These are phyloP conservation scores for Toxotes jaculatrix DNA, from an alignment of 2,113 vertebrate genomes.

Conservation along the genomic window DNA sequence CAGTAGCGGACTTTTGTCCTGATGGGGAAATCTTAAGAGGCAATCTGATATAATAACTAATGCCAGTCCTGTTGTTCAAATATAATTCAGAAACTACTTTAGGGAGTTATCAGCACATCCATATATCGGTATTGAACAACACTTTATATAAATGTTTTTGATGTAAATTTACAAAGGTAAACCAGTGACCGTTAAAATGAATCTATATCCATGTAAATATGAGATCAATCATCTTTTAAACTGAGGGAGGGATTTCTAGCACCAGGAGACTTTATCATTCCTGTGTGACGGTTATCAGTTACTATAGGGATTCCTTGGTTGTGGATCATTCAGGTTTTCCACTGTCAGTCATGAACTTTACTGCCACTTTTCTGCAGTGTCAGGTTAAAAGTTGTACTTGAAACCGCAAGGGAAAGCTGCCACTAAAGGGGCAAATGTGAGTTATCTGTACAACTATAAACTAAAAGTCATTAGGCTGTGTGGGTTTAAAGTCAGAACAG, in stretches of 20 bases:
- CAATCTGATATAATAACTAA: background rate
- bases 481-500: slow-evolving; percentile 3
- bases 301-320: background rate
- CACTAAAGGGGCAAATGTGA: background rate
- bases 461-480: background rate
- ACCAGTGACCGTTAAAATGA: slow-evolving; percentile 16
- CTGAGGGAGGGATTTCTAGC: background rate
- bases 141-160: slow-evolving; percentile 1
- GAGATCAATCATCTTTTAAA: slow-evolving; percentile 4
- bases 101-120: too few species aligned
- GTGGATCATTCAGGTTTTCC: background rate
- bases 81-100: background rate
- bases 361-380: background rate
- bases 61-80: background rate
- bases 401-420: background rate
- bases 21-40: background rate
- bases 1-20: background rate
- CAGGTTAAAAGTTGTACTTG: background rate
- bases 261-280: background rate
- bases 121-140: background rate
- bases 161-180: background rate
- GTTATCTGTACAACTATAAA: background rate
- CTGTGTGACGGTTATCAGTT: background rate
- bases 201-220: slow-evolving; percentile 37
- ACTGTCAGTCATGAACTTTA: background rate